Evolutionary conservation across 2,888 invertebrate genomes (phyloP), one percentile per base, ranked within the genome.

Genomic region (Pegoplata infirma): DNA sequence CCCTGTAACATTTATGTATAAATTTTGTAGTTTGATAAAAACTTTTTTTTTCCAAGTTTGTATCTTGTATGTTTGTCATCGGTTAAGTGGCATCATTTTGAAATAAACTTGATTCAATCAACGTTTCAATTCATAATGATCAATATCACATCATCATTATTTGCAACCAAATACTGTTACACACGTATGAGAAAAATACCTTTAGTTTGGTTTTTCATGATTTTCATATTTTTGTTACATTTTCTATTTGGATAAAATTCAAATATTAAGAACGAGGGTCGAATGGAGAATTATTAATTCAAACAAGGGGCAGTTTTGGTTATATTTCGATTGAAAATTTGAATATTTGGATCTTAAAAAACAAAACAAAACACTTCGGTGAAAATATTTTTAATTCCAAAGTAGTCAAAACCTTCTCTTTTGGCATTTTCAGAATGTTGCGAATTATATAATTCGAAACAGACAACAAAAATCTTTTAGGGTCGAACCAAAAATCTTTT

Each of bases 101-200:
- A 88, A 89, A 89, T 89, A 89, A 89, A 89, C 89, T 89, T 89
- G 89, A 89, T 89, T 89, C 89, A 87, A 89, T 89, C 81, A 80
- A 73, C 73, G 53, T 71, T 75, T 66, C 79, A 71, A 71, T 71
- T 56, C 78, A 74, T 75, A 75, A 79, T 75, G 66, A 79, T 75
- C 79, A 79, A 67, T 75, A 79, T 61, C 71, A 67, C 68, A 68
- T 40, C 17, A 63, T n/a, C 46, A 23, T 32, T 59, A 74, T 59
- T 61, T 51, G 58, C 51, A 40, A 59, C 36, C 44, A 44, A 56
- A 32, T 6, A 40, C n/a, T 40, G 32, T 23, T 16, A n/a, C n/a
- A 32, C 32, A 46, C 5, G 36, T 32, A 46, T 55, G 32, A 17
- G 32, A 14, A 51, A 40, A 55, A 23, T 46, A 61, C 47, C 61